Evolutionary conservation across 1,140 invertebrate species (phyloP).

Genomic region (Tetramorium simillimum): DNA sequence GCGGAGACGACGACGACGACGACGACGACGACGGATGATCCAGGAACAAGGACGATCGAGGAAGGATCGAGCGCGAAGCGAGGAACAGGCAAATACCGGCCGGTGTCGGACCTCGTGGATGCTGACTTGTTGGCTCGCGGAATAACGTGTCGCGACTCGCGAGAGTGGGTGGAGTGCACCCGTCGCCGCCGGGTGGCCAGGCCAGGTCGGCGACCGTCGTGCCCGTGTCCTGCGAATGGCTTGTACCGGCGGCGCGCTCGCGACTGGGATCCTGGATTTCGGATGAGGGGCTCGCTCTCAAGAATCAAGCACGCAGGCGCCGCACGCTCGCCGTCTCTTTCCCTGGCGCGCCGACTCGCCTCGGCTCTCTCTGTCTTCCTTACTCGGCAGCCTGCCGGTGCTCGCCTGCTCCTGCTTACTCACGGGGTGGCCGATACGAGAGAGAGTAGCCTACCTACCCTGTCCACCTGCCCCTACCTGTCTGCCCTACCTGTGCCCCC

Average conservation of each 20-base stretch:
- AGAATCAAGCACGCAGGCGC: conserved; percentile 70
- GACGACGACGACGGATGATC: neutral
- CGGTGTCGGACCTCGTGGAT: conserved; percentile 54
- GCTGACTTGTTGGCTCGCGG: conserved; percentile 45
- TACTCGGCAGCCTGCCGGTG: conserved; percentile 1
- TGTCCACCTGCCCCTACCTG: conserved; percentile 17
- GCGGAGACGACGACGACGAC: neutral
- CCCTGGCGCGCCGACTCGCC: conserved; percentile 22
- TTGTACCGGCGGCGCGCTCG: conserved; percentile 74
- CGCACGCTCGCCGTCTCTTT: conserved; percentile 18
- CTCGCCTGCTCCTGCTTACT: conserved; percentile 49
- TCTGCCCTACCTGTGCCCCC: neutral
- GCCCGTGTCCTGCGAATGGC: conserved; percentile 56
- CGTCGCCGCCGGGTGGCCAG: conserved; percentile 66
- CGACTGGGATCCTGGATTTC: conserved; percentile 75
- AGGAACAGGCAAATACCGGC: neutral
- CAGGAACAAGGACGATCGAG: neutral
- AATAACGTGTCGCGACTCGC: conserved; percentile 31
- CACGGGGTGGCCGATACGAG: conserved; percentile 21
- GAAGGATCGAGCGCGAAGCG: neutral
- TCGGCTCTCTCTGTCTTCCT: conserved; percentile 28
- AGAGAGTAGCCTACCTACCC: conserved; percentile 54
- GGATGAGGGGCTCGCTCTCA: conserved; percentile 66
- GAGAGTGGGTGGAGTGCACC: conserved; percentile 60
- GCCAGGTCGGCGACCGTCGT: conserved; percentile 68